Conservation (phyloP, 2,797 vertebrate genomes). For the Acestrorhynchus altus region DNA sequence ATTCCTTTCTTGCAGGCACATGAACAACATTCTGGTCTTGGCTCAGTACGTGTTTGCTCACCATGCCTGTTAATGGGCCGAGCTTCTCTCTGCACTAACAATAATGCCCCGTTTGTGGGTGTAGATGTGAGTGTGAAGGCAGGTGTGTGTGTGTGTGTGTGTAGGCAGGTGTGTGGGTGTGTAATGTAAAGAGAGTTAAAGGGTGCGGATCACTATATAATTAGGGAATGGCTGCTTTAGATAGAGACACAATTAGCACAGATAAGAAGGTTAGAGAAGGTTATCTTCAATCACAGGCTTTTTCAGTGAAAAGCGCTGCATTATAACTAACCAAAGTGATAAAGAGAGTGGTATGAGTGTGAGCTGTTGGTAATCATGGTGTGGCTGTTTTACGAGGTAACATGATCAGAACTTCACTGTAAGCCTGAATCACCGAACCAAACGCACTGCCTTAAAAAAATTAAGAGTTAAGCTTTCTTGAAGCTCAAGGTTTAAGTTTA, state of each 20-base stretch:
- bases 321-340: background rate
- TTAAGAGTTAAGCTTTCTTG: too few species aligned
- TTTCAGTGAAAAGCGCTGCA: background rate
- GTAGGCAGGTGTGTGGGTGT: background rate
- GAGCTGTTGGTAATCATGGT: background rate
- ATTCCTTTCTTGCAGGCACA: too few species aligned
- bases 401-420: background rate
- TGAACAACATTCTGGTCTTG: too few species aligned
- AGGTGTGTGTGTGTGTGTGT: background rate
- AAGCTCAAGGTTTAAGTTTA: too few species aligned
- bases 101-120: too few species aligned
- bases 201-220: background rate
- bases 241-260: background rate
- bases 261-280: constrained; percentile 9
- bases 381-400: background rate
- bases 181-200: background rate
- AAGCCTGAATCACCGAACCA: too few species aligned
- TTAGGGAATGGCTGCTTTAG: background rate
- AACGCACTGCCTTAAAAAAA: too few species aligned
- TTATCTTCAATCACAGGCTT: background rate
- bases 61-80: too few species aligned
- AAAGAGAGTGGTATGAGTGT: background rate
- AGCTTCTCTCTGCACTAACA: too few species aligned
- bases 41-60: too few species aligned
- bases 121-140: background rate